These are phyloP conservation scores for Toxotes chatareus DNA, from an alignment of 2,113 vertebrate species.

Conservation along the genomic window DNA sequence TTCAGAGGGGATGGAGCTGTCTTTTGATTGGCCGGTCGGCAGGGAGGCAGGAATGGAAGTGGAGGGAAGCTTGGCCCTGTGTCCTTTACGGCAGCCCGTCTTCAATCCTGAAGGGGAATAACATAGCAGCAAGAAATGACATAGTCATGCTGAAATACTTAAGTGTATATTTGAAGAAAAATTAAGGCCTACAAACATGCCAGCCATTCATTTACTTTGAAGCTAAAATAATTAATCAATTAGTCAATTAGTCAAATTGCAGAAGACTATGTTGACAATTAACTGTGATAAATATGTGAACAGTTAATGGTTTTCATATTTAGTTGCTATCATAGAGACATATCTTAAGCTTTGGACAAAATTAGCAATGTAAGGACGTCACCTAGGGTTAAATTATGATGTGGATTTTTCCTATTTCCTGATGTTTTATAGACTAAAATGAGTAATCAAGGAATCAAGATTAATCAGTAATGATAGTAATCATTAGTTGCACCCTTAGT, in stretches of 20 bases:
- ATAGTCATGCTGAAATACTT: background rate
- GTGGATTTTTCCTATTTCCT: background rate
- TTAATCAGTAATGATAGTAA: background rate
- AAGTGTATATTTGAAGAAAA: too few species aligned
- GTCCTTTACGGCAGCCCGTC: constrained; percentile 37
- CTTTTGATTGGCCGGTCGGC: constrained; percentile 33
- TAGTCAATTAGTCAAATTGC: too few species aligned
- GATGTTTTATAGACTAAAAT: background rate
- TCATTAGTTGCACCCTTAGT: background rate
- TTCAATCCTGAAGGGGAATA: constrained; percentile 24
- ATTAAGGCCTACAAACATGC: background rate
- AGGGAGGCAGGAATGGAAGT: constrained; percentile 14
- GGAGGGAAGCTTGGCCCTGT: constrained; percentile 23
- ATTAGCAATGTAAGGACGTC: too few species aligned
- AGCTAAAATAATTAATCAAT: too few species aligned
- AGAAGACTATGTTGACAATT: background rate
- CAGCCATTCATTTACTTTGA: background rate
- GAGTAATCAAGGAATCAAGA: background rate
- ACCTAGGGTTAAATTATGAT: background rate
- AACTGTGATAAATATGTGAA: too few species aligned
- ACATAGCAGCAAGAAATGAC: constrained; percentile 2
- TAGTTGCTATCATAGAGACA: background rate
- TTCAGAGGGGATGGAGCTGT: background rate
- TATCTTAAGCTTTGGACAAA: background rate
- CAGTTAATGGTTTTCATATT: too few species aligned